Evolutionary conservation across 1,140 invertebrate genomes (phyloP), one percentile per base, ranked within the genome.

Genomic region (Drosophila takahashii): DNA sequence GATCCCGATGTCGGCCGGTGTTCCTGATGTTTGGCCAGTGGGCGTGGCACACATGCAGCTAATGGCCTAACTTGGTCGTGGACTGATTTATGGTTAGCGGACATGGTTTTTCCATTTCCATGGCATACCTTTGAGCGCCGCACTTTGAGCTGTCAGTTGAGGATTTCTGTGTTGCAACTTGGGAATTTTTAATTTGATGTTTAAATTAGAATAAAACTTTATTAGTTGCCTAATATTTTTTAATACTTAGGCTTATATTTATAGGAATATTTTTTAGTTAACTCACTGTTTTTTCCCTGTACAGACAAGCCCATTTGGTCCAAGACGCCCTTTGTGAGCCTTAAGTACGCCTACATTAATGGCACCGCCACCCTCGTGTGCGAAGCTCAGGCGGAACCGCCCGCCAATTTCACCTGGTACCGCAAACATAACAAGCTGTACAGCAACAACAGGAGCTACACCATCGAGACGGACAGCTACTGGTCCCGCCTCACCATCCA

Each of bases 361-460:
- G 94, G 94, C 8, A 90, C 86, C 1, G 93, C 93, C 2, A 93
- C 94, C 67, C 91, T 95, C 29, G 93, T 93, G 34, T 95, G 94
- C 69, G 93, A 93, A 59, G 94, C 94, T 0, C 83, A 91, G 22
- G 94, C 94, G 0, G 93, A 94, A 71, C 94, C 94, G 3, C 92
- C 93, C 16, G 93, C 94, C 1, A 93, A 90, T 36, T 95, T 95
- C 74, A 91, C 92, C 18, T 95, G 94, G 94, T 91, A 92, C 37
- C 85, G 92, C 27, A 87, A 91, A 48, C 78, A 92, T 47, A 91
- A 92, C 76, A 76, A 76, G 11, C 41, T 93, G 42, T 61, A 84
- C 57, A 84, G 87, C 77, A 91, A 89, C 44, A 84, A 81, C 16
- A 77, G 77, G 39, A 47, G 75, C 47, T 90, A 84, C 36, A 84